Evolutionary conservation across 2,888 invertebrate species (phyloP), one percentile per base, ranked within the genome.

Genomic region (Hydroisotoma schaefferi): DNA sequence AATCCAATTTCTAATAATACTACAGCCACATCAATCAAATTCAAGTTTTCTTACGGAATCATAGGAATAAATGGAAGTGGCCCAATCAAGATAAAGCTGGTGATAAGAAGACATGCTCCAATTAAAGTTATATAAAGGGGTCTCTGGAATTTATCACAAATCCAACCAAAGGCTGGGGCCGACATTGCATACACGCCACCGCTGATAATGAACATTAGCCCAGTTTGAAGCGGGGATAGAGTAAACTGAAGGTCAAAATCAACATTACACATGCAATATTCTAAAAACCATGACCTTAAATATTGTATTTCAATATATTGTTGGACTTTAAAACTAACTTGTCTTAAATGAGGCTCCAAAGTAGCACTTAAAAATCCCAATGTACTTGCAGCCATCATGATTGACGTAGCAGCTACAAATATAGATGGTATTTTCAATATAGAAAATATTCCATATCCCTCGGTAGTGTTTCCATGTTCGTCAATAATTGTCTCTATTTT

Each of bases 181-280:
- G 87, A 86, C 1, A 86, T 57, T 0, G 90, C 90, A 76, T 91
- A 91, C n/a, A 85, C 81, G 0, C 86, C 90, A 2, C 90, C 90
- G 75, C 87, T 90, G 70, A 90, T 87, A 38, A 91, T 85, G 75
- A 91, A 91, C 84, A 91, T 87, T 55, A 88, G 76, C 0, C 90
- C 90, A 66, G 88, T 77, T 20, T 87, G 76, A 47, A 88, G 81
- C 0, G 88, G 86, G 0, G 85, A 82, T 63, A 89, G 79, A 1
- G 82, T 71, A 74, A 88, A 88, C 81, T 84, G 78, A n/a, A n/a
- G n/a, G n/a, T n/a, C n/a, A n/a, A 12, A 33, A 12, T 10, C 37
- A 33, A 33, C 37, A 15, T 33, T 33, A 33, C 37, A 15, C 15
- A 15, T 33, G 10, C 37, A 33, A 15, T 33, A 15, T 33, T 33